Evolutionary conservation across 2,888 invertebrate species (phyloP).

Genomic region (Scelioninae gen. 2): DNA sequence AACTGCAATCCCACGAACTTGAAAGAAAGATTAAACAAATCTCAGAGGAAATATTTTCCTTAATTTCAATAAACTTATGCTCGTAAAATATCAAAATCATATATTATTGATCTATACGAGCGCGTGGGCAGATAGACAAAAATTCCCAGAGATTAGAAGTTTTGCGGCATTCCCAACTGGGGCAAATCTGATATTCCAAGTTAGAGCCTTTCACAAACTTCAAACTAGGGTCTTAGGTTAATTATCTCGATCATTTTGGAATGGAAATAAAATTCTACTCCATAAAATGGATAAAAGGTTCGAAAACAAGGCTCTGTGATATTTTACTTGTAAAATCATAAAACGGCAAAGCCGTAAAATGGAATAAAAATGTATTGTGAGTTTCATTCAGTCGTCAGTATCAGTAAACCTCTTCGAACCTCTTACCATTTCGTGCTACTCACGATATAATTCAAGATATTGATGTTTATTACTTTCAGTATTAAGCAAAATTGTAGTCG

Average conservation of each 20-base stretch:
- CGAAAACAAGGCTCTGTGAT: conserved; percentile 2
- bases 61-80: conserved; percentile 17
- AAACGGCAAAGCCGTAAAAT: neutral
- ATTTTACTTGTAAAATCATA: neutral
- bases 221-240: conserved; percentile 48
- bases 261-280: conserved; percentile 29
- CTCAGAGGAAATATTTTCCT: conserved; percentile 1
- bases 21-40: no score
- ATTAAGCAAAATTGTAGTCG: no score
- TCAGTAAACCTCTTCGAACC: conserved; percentile 19
- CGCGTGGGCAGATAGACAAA: conserved; percentile 38
- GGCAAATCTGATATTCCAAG: conserved; percentile 57
- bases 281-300: conserved; percentile 23
- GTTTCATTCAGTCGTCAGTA: neutral
- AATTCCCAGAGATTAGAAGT: conserved; percentile 40
- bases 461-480: no score
- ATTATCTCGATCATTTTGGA: conserved; percentile 43
- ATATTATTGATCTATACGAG: conserved; percentile 36
- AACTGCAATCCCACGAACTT: neutral
- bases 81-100: conserved; percentile 20
- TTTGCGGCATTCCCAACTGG: conserved; percentile 52
- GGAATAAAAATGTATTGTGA: conserved; percentile 9
- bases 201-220: conserved; percentile 52
- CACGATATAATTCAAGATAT: no score
- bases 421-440: conserved; percentile 1